Percentiles rank a stretch among this genome's conserved stretches.
Evolutionary conservation across 2,888 invertebrate species (phyloP).

Genomic region (Miltochrista miniata): DNA sequence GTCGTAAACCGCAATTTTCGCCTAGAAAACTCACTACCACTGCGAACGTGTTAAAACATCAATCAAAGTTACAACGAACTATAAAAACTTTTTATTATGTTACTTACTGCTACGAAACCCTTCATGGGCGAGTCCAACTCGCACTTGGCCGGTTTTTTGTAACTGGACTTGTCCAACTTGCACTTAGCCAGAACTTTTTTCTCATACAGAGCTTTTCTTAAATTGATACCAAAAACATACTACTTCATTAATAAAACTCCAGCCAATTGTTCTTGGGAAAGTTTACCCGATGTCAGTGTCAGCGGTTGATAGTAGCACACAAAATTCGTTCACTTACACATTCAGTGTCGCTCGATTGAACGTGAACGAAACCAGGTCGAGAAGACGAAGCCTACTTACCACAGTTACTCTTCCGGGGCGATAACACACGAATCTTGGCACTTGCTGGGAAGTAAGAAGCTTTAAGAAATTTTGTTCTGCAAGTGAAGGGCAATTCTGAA

Average conservation of each 20-base stretch:
- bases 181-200: too few species aligned
- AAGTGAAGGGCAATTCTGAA: neutral
- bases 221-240: neutral
- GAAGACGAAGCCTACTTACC: slow-evolving; percentile 44
- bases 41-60: too few species aligned
- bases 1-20: too few species aligned
- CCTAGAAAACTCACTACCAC: too few species aligned
- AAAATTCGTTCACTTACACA: slow-evolving; percentile 60
- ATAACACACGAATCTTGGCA: slow-evolving; percentile 16
- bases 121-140: too few species aligned
- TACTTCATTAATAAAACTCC: neutral
- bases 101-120: too few species aligned
- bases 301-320: slow-evolving; percentile 39
- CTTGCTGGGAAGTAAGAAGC: slow-evolving; percentile 1
- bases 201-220: neutral
- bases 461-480: too few species aligned
- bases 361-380: slow-evolving; percentile 68
- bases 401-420: slow-evolving; percentile 27
- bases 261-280: slow-evolving; percentile 50
- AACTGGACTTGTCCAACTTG: too few species aligned
- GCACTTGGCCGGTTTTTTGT: too few species aligned
- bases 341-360: slow-evolving; percentile 45
- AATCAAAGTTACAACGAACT: too few species aligned
- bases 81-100: too few species aligned
- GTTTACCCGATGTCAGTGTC: slow-evolving; percentile 45